These are phyloP conservation scores for Cabera pusaria DNA, from an alignment of 2,888 invertebrate genomes.

Conservation along the genomic window DNA sequence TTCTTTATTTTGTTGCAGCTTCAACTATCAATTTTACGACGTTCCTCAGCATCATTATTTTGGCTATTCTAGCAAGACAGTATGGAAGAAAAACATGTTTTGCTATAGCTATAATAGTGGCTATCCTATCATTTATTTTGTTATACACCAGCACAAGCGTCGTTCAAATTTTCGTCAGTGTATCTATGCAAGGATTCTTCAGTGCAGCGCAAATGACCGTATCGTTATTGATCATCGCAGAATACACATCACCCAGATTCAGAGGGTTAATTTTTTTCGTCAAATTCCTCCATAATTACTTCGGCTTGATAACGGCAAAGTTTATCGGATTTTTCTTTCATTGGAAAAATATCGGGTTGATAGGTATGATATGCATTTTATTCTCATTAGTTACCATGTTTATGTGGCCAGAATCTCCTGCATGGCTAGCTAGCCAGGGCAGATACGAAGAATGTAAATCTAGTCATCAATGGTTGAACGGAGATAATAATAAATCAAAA, in stretches of 20 bases:
- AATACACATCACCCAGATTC: slow-evolving; percentile 42
- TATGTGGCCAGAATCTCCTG: slow-evolving; percentile 45
- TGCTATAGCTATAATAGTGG: slow-evolving; percentile 23
- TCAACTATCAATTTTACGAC: slow-evolving; percentile 26
- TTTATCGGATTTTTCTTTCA: slow-evolving; percentile 41
- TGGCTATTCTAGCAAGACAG: slow-evolving; percentile 27
- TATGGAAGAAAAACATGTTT: slow-evolving; percentile 37
- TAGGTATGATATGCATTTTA: slow-evolving; percentile 28
- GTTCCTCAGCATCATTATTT: slow-evolving; percentile 36
- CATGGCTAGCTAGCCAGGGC: slow-evolving; percentile 50
- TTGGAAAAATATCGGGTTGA: slow-evolving; percentile 38
- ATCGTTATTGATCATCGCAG: slow-evolving; percentile 35
- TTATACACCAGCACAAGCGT: slow-evolving; percentile 35
- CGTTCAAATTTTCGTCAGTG: slow-evolving; percentile 35
- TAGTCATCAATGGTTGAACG: slow-evolving; percentile 46
- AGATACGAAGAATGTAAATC: slow-evolving; percentile 41
- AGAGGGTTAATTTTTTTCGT: slow-evolving; percentile 42
- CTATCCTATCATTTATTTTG: slow-evolving; percentile 29
- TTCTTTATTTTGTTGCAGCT: slow-evolving; percentile 21
- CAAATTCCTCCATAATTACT: slow-evolving; percentile 37
- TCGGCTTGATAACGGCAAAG: slow-evolving; percentile 45
- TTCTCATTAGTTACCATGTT: slow-evolving; percentile 27
- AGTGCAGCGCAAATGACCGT: slow-evolving; percentile 33
- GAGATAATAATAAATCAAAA: slow-evolving; percentile 38
- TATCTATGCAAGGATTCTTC: slow-evolving; percentile 37